These are phyloP conservation scores for Cathartes aura DNA, from an alignment of 2,113 vertebrate genomes.

Conservation along the genomic window DNA sequence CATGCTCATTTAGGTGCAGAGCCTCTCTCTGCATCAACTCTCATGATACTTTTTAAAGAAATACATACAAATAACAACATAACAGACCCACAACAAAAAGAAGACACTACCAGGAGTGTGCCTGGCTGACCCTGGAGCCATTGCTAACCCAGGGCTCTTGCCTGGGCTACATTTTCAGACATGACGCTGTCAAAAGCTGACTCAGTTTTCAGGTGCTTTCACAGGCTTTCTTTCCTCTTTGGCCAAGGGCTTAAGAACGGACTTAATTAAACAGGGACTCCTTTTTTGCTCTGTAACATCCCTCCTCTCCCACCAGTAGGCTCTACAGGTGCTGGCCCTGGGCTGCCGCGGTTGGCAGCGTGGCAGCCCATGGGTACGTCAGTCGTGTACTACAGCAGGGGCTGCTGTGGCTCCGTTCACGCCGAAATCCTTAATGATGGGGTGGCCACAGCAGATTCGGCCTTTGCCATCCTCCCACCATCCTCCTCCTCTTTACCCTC, in stretches of 20 bases:
- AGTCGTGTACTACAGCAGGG: accelerated
- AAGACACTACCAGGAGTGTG: background rate
- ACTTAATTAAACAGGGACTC: background rate
- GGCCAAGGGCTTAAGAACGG: background rate
- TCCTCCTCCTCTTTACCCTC: background rate
- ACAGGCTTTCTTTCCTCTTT: background rate
- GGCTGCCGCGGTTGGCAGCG: background rate
- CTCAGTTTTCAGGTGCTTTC: background rate
- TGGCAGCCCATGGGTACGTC: background rate
- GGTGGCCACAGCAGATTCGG: background rate
- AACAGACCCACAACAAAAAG: background rate
- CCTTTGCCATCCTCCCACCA: background rate
- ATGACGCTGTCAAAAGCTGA: background rate
- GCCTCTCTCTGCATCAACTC: background rate
- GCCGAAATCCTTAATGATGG: background rate
- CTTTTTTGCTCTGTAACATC: background rate
- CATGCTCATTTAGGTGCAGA: background rate
- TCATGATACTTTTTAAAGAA: background rate
- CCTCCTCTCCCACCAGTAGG: background rate
- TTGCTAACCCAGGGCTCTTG: background rate
- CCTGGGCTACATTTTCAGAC: background rate
- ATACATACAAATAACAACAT: background rate
- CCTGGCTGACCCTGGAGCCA: background rate
- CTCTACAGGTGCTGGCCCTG: accelerated
- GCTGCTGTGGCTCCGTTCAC: background rate